Evolutionary conservation across 53 echinoderm and acorn worm species (phyloP), one percentile per base, ranked within the genome.

Genomic region (Luidia sarsii): DNA sequence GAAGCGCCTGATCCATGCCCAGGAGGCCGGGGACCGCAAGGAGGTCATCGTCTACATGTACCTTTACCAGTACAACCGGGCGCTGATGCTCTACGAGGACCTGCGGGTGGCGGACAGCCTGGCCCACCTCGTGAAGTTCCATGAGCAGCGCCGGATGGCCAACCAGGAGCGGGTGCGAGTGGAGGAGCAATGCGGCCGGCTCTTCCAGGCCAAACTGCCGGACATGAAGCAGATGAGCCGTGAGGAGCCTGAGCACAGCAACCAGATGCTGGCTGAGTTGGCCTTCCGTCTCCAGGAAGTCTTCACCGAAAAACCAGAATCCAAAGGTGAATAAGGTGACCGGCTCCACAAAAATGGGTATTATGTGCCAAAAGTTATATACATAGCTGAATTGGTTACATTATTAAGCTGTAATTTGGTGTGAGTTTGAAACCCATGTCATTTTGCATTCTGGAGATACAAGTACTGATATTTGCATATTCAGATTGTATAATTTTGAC

Each of bases 21-120:
- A 71, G 56, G 80, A 37, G 23, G 15, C 28, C 3, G 50, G 37
- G 21, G 28, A 20, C 57, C 70, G 84, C 28, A 33, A 25, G 3
- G 60, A 33, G 1, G 62, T 60, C 23, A 71, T 81, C 41, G 82
- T 77, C 28, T 69, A 71, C 70, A 60, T 67, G 31, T 92, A 89
- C 57, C 79, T 92, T 33, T 65, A 75, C 3, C 69, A 86, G 60
- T 89, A 86, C 50, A 92, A 92, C 48, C 61, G 74, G 41, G 89
- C 92, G 24, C 28, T 92, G 50, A 59, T 86, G 49, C 25, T 85
- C 14, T 92, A 89, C 51, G 83, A 92, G n/a, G 89, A 92, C 48
- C 82, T 87, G 4, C 68, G 89, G 36, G 92, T 79, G 16, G 28
- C 31, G 1, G 89, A 92, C 35, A 83, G 85, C 2, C 34, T 89